Evolutionary conservation across 2,113 vertebrate genomes (phyloP).

Genomic region (Esox niger): DNA sequence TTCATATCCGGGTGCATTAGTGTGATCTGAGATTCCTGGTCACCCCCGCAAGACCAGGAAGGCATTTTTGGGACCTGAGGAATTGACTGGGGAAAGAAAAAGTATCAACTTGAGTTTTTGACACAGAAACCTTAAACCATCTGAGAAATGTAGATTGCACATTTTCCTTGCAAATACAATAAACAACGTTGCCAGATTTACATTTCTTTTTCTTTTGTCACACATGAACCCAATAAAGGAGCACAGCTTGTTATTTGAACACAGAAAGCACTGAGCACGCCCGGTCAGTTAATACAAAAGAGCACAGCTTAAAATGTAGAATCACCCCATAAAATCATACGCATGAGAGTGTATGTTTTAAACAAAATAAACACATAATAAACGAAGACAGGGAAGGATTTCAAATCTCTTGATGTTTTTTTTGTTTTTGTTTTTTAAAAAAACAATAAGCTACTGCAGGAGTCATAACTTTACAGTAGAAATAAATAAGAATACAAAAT

Average conservation of each 20-base stretch:
- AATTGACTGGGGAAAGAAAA: slow-evolving; percentile 21
- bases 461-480: slow-evolving; percentile 27
- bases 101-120: slow-evolving; percentile 12
- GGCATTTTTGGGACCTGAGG: slow-evolving; percentile 45
- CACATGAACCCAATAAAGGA: background rate
- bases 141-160: no score
- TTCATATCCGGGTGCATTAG: slow-evolving; percentile 6
- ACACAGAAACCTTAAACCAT: background rate
- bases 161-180: no score
- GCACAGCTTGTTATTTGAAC: background rate
- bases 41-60: slow-evolving; percentile 35
- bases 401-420: slow-evolving; percentile 16
- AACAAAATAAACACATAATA: background rate
- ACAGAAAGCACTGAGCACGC: slow-evolving; percentile 3
- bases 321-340: background rate
- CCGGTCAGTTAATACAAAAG: slow-evolving; percentile 4
- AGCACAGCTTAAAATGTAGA: no score
- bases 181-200: no score
- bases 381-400: slow-evolving; percentile 18
- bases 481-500: slow-evolving; percentile 35
- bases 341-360: no score
- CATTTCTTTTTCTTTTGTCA: no score
- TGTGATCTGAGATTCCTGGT: no score
- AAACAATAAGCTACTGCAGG: slow-evolving; percentile 18
- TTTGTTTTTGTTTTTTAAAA: no score